Base-by-base conservation (phyloP, 2,888 invertebrate species). In the Gandaritis pyraliata region DNA sequence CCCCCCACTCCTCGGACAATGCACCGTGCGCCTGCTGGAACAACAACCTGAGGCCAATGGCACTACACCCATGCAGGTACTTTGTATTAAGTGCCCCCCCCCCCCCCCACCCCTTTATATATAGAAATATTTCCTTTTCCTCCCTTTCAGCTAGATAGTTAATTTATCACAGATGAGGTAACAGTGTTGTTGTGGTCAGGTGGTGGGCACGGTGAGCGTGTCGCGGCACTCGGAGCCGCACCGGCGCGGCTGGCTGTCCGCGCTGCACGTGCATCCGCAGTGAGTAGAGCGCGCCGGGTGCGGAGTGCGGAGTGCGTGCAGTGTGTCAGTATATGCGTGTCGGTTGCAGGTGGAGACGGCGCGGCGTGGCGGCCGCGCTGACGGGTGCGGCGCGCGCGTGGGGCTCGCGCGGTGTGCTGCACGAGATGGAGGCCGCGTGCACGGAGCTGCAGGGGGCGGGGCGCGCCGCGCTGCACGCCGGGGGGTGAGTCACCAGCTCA, bases 121-220 rank as follows among this genome's bases (percentile, higher is more conserved):
- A n/a, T n/a, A n/a, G n/a, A n/a, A n/a, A n/a, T n/a, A n/a, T n/a
- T n/a, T n/a, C n/a, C n/a, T n/a, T n/a, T n/a, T n/a, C n/a, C n/a
- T n/a, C n/a, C n/a, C n/a, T n/a, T n/a, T n/a, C n/a, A n/a, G n/a
- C n/a, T n/a, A n/a, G n/a, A n/a, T n/a, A n/a, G n/a, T n/a, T n/a
- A n/a, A n/a, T n/a, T n/a, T n/a, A n/a, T n/a, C n/a, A n/a, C n/a
- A n/a, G n/a, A n/a, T n/a, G n/a, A 7, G 11, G 12, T 18, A 5
- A 45, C 16, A 29, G 41, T 30, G 13, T 16, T 30, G 16, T 18
- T 45, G 30, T 48, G 7, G 45, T 13, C 55, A 56, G 75, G 46
- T 85, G 55, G 76, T 86, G 70, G 86, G 82, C 62, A 82, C 85
- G 38, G 76, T 74, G 59, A 80, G 81, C 70, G 71, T 84, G 69